Base-by-base conservation (phyloP, 2,888 invertebrate genomes). In the Drosophila borealis region DNA sequence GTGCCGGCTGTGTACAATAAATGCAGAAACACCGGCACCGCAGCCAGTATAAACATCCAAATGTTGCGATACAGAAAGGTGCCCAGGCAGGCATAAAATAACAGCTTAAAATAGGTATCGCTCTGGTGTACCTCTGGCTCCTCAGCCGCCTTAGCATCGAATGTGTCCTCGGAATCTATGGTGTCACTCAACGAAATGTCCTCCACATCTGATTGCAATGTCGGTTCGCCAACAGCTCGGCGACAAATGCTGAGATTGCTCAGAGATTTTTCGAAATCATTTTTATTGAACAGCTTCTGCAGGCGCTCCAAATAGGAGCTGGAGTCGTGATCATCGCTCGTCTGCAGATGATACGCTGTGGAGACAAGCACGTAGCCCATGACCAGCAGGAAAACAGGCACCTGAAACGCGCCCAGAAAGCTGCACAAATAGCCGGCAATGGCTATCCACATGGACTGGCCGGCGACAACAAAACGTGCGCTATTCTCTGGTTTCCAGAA, bases 11-110 rank as follows among this genome's bases (percentile, higher is more conserved):
- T 90, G 54, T 89, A 85, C 0, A 91, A 64, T 34, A 92, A 70
- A 76, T 92, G 92, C 36, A 92, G 70, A 4, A 87, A 69, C 5
- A 97, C 93, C 8, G 97, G 97, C 78, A 98, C 93, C 1, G 96
- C 94, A 55, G 97, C 93, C 25, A 98, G 94, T 8, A 96, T 95
- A 74, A 97, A 92, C 64, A 97, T 93, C 96, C 97, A 97, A 55
- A 96, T 94, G 88, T 98, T 95, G 83, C 96, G 96, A 96, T 97
- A 98, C 14, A 98, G 93, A 34, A 97, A 93, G 93, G 98, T 97
- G 56, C 96, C 94, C 8, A 96, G 93, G 82, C 98, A 97, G 2
- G 96, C 96, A 93, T 97, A 97, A 78, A 97, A 93, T 11, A 98
- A 92, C 4, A 95, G 94, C 86, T 96, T 96, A 85, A 97, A 95